Evolutionary conservation across 2,113 vertebrate species (phyloP).

Genomic region (Cyanistes caeruleus): DNA sequence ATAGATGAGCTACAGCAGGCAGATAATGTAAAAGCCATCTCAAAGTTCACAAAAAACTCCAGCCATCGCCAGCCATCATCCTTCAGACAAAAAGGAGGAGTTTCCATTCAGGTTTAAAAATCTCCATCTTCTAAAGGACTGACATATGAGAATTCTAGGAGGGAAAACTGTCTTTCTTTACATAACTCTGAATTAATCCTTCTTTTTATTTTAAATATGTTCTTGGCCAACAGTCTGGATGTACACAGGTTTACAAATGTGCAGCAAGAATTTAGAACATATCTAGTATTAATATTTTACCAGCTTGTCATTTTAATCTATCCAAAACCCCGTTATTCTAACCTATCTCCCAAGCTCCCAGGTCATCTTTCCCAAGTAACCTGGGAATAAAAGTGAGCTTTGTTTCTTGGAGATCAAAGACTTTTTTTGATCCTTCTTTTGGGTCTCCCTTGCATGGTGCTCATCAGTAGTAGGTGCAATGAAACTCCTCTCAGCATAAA

Average conservation of each 20-base stretch:
- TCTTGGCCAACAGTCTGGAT: not conserved
- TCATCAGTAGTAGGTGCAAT: not conserved
- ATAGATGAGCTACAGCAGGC: constrained; percentile 37
- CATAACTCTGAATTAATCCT: not conserved
- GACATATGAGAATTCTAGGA: not conserved
- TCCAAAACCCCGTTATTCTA: not conserved
- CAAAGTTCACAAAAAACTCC: constrained; percentile 53
- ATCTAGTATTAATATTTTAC: not conserved
- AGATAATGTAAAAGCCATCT: constrained; percentile 39
- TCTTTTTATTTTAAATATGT: not conserved
- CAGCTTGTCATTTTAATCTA: not conserved
- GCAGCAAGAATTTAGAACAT: not conserved
- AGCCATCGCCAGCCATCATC: not conserved
- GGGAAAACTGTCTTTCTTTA: not conserved
- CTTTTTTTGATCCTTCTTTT: not conserved
- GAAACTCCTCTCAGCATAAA: not conserved
- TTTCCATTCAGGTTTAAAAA: constrained; percentile 31
- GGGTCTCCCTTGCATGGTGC: not conserved
- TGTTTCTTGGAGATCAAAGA: constrained; percentile 36
- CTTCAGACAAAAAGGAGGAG: constrained; percentile 28
- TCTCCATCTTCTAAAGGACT: not conserved
- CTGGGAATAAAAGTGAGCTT: not conserved
- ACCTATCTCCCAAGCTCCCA: not conserved
- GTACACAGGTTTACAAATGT: not conserved
- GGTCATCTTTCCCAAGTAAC: not conserved